phyloP scores from a whole-genome alignment of 2,113 vertebrate species.

The Peucedramus taeniatus region DNA sequence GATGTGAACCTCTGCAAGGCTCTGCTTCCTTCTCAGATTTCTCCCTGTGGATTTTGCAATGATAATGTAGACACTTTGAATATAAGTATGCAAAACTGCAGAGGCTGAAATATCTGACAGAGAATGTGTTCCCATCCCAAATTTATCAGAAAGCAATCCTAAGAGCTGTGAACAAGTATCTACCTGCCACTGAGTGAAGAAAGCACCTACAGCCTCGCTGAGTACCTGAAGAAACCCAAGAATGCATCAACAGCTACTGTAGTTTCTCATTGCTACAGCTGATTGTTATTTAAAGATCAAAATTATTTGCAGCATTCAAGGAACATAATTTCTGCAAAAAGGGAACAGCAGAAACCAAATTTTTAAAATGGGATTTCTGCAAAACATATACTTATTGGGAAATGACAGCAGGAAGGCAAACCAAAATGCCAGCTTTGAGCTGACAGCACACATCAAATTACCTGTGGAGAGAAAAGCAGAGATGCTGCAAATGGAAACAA shows the following conservation, averaged over 20 bases:
- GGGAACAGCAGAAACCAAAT: not conserved
- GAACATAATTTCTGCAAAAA: not conserved
- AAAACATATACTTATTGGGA: not conserved
- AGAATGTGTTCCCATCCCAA: not conserved
- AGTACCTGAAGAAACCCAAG: not conserved
- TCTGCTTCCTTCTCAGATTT: not conserved
- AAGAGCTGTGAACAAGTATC: not conserved
- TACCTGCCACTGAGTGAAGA: not conserved
- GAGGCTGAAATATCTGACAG: not conserved
- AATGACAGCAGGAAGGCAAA: not conserved
- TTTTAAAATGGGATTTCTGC: not conserved
- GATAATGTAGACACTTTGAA: not conserved
- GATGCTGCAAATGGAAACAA: not conserved
- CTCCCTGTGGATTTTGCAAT: not conserved
- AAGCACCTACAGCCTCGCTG: not conserved
- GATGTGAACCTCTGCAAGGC: slow-evolving; percentile 41
- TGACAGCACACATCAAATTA: not conserved
- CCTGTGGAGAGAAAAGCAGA: not conserved
- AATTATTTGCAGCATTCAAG: not conserved
- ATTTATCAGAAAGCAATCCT: not conserved
- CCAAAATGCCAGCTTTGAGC: not conserved
- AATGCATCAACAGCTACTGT: not conserved
- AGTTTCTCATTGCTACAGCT: not conserved
- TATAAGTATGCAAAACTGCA: not conserved
- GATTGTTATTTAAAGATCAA: not conserved